Conservation (phyloP, 2,113 vertebrate species). For the Gavia stellata region DNA sequence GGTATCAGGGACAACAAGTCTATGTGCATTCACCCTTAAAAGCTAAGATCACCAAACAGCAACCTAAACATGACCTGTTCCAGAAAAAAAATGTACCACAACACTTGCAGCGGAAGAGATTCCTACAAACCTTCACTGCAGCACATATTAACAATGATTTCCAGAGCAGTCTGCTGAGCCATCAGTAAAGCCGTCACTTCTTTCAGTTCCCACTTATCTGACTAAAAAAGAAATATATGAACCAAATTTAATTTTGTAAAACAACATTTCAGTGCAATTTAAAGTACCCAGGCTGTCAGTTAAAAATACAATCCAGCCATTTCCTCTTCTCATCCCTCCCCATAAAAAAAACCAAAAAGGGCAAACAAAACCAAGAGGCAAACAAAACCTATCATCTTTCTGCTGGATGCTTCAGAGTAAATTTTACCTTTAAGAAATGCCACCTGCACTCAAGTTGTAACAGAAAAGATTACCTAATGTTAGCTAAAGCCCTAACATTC, state of each 20-base stretch:
- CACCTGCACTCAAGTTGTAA: background rate
- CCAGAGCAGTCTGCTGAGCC: slow-evolving; percentile 94
- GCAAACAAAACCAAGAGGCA: background rate
- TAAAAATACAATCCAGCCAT: background rate
- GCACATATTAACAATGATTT: slow-evolving; percentile 98
- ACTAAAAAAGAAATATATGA: slow-evolving; percentile 67
- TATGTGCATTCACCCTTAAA: background rate
- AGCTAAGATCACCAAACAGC: background rate
- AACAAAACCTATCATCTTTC: background rate
- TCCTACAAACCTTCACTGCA: slow-evolving; percentile 86
- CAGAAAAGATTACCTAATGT: background rate
- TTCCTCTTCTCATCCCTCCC: background rate
- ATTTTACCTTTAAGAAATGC: background rate
- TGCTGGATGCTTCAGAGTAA: background rate
- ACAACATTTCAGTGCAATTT: background rate
- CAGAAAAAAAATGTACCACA: background rate
- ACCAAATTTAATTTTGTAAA: background rate
- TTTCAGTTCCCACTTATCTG: slow-evolving; percentile 83
- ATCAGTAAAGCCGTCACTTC: slow-evolving; percentile 85
- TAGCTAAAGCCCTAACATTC: background rate
- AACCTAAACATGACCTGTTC: background rate
- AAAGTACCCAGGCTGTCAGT: background rate
- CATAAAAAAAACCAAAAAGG: background rate
- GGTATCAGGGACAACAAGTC: background rate
- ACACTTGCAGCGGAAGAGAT: background rate